Base-by-base conservation (phyloP, 1,140 invertebrate species). In the Plodia interpunctella region DNA sequence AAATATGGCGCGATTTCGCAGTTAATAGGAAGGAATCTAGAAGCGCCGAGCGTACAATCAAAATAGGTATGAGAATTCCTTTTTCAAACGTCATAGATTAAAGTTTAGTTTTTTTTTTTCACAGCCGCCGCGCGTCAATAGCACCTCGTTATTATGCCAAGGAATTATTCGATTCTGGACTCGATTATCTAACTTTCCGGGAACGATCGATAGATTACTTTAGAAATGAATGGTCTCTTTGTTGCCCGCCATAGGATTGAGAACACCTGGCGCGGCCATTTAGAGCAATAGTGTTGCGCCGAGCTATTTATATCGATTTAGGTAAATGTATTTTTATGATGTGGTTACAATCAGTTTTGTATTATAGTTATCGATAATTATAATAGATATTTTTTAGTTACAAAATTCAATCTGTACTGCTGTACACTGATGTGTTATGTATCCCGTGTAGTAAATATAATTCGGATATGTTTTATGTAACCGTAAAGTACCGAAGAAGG, bases 111-210 rank as follows among this genome's bases (percentile, higher is more conserved):
- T 73, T 70, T 63, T 28, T 72, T 73, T 70, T 63, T 65, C 60
- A 52, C 58, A 51, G 57, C 57, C 55, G 44, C 44, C 60, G 60
- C 64, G 61, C 61, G 74, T 78, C 74, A 76, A 78, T 72, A 59
- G 69, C 66, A 68, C 59, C 67, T 76, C 76, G 68, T 76, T 76
- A 79, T 79, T 76, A 79, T 76, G 71, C 73, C 68, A 72, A 53
- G 72, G 73, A 74, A 76, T 76, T 68, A 76, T 68, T 68, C 72
- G 68, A 68, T 76, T 71, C 60, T 60, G 49, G 57, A 61, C 54
- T 51, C 74, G 74, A 74, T 80, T 80, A 77, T 77, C 74, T 76
- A 57, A 59, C 57, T 73, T 76, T 72, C 70, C 57, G 60, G 70
- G 74, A 77, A 72, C 69, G 69, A 69, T 69, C 66, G 44, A 49